phyloP scores from a whole-genome alignment of 2,113 vertebrate species.

The Rousettus leschenaultii region DNA sequence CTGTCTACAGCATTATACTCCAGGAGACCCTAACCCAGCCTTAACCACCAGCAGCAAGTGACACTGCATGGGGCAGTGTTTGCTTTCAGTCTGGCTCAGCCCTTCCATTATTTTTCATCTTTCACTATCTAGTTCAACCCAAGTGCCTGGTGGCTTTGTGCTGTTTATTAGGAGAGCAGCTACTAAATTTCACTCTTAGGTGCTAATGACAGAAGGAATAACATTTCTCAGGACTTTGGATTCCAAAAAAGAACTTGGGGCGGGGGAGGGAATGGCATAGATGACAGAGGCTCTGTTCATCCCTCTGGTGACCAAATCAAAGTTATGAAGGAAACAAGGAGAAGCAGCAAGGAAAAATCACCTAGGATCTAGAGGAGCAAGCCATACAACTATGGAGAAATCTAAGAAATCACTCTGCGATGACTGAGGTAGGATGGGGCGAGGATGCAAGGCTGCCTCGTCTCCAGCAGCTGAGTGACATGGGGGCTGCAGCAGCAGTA shows the following conservation, averaged over 20 bases:
- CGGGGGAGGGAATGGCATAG: too few species aligned
- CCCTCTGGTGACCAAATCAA: too few species aligned
- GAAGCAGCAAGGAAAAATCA: too few species aligned
- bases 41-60: not conserved
- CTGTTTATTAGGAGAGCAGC: not conserved
- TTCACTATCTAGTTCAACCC: not conserved
- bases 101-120: not conserved
- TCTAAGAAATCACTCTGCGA: too few species aligned
- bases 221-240: not conserved
- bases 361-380: too few species aligned
- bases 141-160: not conserved
- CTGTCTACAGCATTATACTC: not conserved
- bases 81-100: not conserved
- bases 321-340: too few species aligned
- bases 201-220: not conserved
- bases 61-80: rapidly evolving
- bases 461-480: too few species aligned
- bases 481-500: too few species aligned
- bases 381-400: too few species aligned
- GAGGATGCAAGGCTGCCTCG: too few species aligned
- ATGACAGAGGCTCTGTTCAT: too few species aligned
- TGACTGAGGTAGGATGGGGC: too few species aligned
- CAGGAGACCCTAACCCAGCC: not conserved
- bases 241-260: not conserved
- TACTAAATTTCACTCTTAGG: not conserved